phyloP scores from a whole-genome alignment of 2,888 invertebrate genomes.

The Tortricodes alternella region DNA sequence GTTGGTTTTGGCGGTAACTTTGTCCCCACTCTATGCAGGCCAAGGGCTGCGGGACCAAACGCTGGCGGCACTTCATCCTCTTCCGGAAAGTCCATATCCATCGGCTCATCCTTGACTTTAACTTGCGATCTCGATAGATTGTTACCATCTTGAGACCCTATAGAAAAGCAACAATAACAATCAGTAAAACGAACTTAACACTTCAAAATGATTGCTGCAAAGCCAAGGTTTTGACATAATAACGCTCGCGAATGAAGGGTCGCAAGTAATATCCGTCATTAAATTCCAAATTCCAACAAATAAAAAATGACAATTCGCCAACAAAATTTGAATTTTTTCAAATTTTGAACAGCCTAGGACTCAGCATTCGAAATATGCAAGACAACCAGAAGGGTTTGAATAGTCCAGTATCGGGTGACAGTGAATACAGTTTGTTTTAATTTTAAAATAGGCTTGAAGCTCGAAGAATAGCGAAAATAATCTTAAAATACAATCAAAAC shows the following conservation, averaged over 20 bases:
- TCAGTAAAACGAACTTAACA: slow-evolving; percentile 15
- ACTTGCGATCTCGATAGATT: slow-evolving; percentile 54
- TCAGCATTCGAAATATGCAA: slow-evolving; percentile 34
- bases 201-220: slow-evolving; percentile 3
- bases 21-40: slow-evolving; percentile 91
- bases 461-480: slow-evolving; percentile 24
- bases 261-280: slow-evolving; percentile 25
- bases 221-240: slow-evolving; percentile 23
- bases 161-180: slow-evolving; percentile 42
- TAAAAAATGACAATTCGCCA: slow-evolving; percentile 61
- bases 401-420: slow-evolving; percentile 34
- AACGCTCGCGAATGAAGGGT: slow-evolving; percentile 24
- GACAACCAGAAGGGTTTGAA: slow-evolving; percentile 12
- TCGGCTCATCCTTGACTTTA: slow-evolving; percentile 82
- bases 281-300: slow-evolving; percentile 50
- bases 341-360: slow-evolving; percentile 75
- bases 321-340: slow-evolving; percentile 80
- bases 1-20: slow-evolving; percentile 87
- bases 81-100: slow-evolving; percentile 85
- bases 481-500: slow-evolving; percentile 77
- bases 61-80: slow-evolving; percentile 87
- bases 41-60: slow-evolving; percentile 90
- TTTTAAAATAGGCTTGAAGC: slow-evolving; percentile 1
- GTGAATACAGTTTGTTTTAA: slow-evolving; percentile 31
- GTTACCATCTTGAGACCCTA: slow-evolving; percentile 62